Conservation (phyloP, 2,113 vertebrate species). For the Sinocyclocheilus grahami region DNA sequence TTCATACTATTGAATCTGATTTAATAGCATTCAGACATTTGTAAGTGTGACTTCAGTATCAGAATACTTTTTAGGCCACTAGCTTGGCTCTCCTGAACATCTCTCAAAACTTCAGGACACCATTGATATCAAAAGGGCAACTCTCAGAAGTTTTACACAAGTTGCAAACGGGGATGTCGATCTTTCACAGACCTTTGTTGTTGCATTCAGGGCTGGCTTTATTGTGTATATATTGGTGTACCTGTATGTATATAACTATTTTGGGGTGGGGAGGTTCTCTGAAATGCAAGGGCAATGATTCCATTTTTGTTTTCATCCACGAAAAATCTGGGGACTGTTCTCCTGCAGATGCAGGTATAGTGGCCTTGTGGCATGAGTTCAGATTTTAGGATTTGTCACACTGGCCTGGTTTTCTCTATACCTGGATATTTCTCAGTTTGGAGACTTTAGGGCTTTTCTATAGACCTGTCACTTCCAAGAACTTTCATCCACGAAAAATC, state of each 20-base stretch:
- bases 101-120: not conserved
- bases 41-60: not conserved
- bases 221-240: slow-evolving; percentile 64
- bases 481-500: not conserved
- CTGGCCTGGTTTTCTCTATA: not conserved
- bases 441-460: slow-evolving; percentile 8
- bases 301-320: not conserved
- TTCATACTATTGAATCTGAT: not conserved
- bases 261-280: not conserved
- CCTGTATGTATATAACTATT: slow-evolving; percentile 62
- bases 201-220: slow-evolving; percentile 58
- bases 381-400: not conserved
- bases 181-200: slow-evolving; percentile 33
- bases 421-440: not conserved
- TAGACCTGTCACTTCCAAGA: slow-evolving; percentile 13
- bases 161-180: not conserved
- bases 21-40: not conserved
- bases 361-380: slow-evolving; percentile 6
- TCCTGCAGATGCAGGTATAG: not conserved
- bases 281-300: slow-evolving; percentile 27
- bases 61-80: not conserved
- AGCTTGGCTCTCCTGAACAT: not conserved
- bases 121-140: slow-evolving; percentile 7
- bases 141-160: slow-evolving; percentile 22
- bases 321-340: not conserved